phyloP scores from a whole-genome alignment of 2,888 invertebrate genomes.

The Holacanthella duospinosa region DNA sequence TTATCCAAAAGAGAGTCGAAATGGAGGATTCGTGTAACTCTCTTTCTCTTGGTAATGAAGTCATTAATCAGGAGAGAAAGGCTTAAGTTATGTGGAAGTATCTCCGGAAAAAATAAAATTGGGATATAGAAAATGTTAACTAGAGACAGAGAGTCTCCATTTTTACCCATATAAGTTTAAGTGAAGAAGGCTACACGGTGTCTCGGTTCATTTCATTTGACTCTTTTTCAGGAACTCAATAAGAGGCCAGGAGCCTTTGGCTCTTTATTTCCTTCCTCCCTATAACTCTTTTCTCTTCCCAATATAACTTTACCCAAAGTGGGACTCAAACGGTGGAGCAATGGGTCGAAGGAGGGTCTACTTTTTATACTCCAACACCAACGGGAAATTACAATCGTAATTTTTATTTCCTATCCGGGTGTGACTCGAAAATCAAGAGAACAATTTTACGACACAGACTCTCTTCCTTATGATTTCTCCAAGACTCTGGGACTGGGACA shows the following conservation, averaged over 20 bases:
- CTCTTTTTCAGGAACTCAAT: background rate
- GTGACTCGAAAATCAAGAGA: conserved; percentile 3
- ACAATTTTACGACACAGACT: background rate
- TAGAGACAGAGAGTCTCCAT: too few species aligned
- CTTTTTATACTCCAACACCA: conserved; percentile 1
- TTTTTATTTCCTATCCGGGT: conserved; percentile 5
- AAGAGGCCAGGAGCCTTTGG: background rate
- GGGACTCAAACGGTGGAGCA: background rate
- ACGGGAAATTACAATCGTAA: conserved; percentile 5
- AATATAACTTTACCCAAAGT: background rate
- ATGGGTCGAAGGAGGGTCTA: background rate
- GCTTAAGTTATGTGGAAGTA: background rate
- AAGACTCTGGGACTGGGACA: background rate
- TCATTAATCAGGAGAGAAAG: background rate
- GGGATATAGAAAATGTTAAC: background rate
- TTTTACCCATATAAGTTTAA: too few species aligned
- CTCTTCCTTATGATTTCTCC: conserved; percentile 5
- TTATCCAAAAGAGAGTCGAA: too few species aligned
- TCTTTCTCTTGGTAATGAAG: background rate
- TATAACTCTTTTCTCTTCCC: background rate
- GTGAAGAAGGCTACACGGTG: background rate
- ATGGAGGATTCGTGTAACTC: too few species aligned
- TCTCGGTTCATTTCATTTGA: background rate
- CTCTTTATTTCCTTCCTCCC: background rate
- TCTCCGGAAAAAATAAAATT: background rate